phyloP scores from a whole-genome alignment of 2,113 vertebrate genomes.

The Paramisgurnus dabryanus region DNA sequence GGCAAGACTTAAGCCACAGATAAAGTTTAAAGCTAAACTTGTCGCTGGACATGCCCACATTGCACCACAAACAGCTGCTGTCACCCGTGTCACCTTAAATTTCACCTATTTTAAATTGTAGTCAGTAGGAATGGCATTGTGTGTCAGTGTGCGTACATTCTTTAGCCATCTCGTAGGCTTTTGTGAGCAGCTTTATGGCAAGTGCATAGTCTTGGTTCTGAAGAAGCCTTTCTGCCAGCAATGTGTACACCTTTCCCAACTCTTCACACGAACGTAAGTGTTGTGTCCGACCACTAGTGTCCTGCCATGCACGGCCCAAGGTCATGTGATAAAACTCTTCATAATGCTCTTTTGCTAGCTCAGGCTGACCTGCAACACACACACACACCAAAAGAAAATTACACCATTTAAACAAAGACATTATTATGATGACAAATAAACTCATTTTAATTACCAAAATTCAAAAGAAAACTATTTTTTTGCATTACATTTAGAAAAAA shows the following conservation, averaged over 20 bases:
- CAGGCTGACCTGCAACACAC: slow-evolving; percentile 73
- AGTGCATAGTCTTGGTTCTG: slow-evolving; percentile 67
- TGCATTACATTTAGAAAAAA: no score
- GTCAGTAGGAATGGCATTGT: slow-evolving; percentile 35
- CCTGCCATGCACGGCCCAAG: slow-evolving; percentile 73
- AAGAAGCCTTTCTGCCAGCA: slow-evolving; percentile 80
- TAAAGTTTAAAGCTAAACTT: neutral
- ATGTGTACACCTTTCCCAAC: slow-evolving; percentile 81
- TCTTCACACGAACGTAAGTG: slow-evolving; percentile 72
- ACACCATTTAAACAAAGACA: neutral
- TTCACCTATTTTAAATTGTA: neutral
- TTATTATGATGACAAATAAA: no score
- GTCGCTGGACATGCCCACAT: neutral
- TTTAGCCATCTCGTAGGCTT: slow-evolving; percentile 80
- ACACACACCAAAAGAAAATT: slow-evolving; percentile 38
- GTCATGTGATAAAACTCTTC: slow-evolving; percentile 79
- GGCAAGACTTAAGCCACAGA: no score
- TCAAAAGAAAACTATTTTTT: no score
- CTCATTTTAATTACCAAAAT: no score
- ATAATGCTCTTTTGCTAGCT: slow-evolving; percentile 77
- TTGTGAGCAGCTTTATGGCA: slow-evolving; percentile 78
- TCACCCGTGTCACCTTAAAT: neutral
- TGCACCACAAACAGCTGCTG: neutral
- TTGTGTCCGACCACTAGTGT: slow-evolving; percentile 69
- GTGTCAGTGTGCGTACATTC: slow-evolving; percentile 75